Conservation (phyloP, 2,888 invertebrate genomes). For the Hyalella azteca region DNA sequence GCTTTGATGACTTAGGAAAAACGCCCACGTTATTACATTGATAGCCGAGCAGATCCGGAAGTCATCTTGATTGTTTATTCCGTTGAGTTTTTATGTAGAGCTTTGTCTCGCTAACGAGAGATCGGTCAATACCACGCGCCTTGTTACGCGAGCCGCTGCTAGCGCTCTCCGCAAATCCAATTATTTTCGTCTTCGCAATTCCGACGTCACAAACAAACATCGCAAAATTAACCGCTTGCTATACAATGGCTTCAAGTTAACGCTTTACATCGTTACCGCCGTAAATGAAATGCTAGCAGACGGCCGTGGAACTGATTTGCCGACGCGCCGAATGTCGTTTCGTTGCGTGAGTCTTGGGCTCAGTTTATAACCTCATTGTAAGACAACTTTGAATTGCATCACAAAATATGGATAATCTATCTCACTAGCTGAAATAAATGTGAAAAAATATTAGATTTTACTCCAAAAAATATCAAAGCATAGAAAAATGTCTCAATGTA, state of each 20-base stretch:
- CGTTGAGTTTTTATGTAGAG: neutral
- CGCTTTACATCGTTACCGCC: neutral
- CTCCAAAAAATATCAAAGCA: no score
- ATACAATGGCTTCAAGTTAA: neutral
- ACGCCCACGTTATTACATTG: constrained; percentile 20
- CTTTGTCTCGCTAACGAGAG: constrained; percentile 34
- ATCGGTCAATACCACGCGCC: neutral
- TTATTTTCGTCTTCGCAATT: neutral
- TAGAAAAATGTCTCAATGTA: no score
- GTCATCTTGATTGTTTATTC: constrained; percentile 15
- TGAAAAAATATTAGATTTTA: no score
- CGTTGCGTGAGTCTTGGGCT: no score
- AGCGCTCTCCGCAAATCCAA: constrained; percentile 17
- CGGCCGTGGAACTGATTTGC: neutral
- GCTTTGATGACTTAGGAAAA: neutral
- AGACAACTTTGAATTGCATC: no score
- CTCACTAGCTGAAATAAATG: no score
- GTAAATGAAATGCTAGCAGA: neutral
- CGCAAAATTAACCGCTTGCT: constrained; percentile 5
- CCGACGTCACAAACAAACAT: constrained; percentile 23
- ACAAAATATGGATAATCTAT: no score
- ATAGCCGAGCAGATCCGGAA: neutral
- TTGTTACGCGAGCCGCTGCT: constrained; percentile 18
- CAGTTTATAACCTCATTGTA: no score
- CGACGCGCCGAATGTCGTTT: neutral